Evolutionary conservation across 23 tunicate genomes (phyloP).

Genomic region (Oikopleura albicans): DNA sequence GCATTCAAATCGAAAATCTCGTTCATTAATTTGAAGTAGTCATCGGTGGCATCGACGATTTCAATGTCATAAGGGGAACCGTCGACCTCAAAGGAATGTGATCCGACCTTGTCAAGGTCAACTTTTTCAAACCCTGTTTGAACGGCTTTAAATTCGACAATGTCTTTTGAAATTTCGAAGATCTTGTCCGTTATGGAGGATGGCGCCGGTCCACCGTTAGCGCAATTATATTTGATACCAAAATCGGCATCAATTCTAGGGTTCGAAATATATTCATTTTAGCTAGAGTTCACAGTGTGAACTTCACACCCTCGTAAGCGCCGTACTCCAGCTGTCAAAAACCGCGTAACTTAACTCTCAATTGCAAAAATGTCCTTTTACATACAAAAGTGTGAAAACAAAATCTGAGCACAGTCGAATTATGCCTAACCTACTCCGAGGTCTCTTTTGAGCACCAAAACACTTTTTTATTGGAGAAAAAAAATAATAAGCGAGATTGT

Average conservation of each 20-base stretch:
- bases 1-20: slow-evolving; percentile 45
- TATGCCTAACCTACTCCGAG: too few species aligned
- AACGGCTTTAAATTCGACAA: background rate
- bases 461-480: too few species aligned
- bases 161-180: slow-evolving; percentile 31
- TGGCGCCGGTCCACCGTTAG: slow-evolving; percentile 98
- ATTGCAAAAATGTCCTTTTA: too few species aligned
- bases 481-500: too few species aligned
- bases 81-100: slow-evolving; percentile 24
- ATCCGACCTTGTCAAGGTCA: slow-evolving; percentile 33
- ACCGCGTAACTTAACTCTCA: too few species aligned
- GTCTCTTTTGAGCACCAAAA: too few species aligned
- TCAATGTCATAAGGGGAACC: slow-evolving; percentile 31
- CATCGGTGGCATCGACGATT: slow-evolving; percentile 41
- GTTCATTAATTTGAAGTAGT: slow-evolving; percentile 63
- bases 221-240: slow-evolving; percentile 64
- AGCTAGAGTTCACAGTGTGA: too few species aligned
- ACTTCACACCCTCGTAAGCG: too few species aligned
- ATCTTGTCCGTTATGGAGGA: slow-evolving; percentile 63
- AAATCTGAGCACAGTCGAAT: too few species aligned
- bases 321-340: too few species aligned
- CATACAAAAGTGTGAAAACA: too few species aligned
- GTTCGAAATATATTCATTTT: too few species aligned
- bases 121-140: slow-evolving; percentile 24
- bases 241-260: slow-evolving; percentile 92